These are phyloP conservation scores for Branchellion lobata DNA, from an alignment of 2,888 invertebrate species.

Conservation along the genomic window DNA sequence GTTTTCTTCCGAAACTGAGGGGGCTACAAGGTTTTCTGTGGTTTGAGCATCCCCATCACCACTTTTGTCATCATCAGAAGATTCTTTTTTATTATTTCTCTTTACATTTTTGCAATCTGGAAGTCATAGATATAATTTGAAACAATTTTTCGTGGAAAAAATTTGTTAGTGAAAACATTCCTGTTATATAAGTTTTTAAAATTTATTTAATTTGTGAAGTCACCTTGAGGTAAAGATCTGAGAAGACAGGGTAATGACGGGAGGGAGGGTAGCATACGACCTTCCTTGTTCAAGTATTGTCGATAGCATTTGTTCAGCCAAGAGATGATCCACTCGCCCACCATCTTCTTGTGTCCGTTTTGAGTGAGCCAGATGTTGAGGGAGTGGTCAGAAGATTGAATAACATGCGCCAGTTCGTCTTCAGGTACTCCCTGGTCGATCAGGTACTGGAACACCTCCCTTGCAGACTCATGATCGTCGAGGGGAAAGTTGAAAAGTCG, in stretches of 20 bases:
- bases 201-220: too few species aligned
- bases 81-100: too few species aligned
- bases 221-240: background rate
- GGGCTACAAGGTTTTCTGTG: too few species aligned
- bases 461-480: slow-evolving; percentile 51
- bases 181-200: too few species aligned
- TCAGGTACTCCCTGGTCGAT: slow-evolving; percentile 49
- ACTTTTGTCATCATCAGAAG: too few species aligned
- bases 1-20: too few species aligned
- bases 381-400: slow-evolving; percentile 50
- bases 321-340: slow-evolving; percentile 52
- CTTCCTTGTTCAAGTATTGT: slow-evolving; percentile 47
- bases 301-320: slow-evolving; percentile 51
- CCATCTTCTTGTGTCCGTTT: slow-evolving; percentile 50
- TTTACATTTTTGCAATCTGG: slow-evolving; percentile 6
- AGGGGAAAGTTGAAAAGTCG: slow-evolving; percentile 52
- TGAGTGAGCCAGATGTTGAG: slow-evolving; percentile 50
- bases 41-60: too few species aligned
- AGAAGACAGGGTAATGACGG: background rate
- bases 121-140: too few species aligned
- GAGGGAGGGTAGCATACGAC: slow-evolving; percentile 2
- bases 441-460: slow-evolving; percentile 49
- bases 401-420: slow-evolving; percentile 52
- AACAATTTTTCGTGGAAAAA: too few species aligned
- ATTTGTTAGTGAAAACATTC: background rate